Percentiles rank a stretch among this genome's conserved stretches.
Conservation (phyloP, 2,113 vertebrate genomes). For the Leucopternis melanops region DNA sequence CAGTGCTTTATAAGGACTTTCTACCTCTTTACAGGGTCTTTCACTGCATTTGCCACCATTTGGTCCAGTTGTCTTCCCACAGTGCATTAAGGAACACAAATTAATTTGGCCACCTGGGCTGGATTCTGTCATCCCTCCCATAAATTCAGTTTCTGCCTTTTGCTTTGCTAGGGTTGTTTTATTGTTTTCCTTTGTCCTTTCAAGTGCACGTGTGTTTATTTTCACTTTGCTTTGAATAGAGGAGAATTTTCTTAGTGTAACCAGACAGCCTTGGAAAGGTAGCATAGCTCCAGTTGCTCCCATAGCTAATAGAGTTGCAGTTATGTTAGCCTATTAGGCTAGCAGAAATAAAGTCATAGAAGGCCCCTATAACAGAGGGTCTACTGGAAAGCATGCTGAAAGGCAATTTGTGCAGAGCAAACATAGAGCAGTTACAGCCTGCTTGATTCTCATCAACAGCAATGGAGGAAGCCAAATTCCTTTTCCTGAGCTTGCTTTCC, state of each 20-base stretch:
- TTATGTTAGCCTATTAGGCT: not conserved
- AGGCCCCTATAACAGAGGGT: not conserved
- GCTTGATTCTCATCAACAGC: not conserved
- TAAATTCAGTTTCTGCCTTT: not conserved
- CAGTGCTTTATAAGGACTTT: not conserved
- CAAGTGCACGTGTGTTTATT: not conserved
- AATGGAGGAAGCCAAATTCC: not conserved
- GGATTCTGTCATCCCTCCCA: not conserved
- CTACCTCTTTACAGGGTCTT: not conserved
- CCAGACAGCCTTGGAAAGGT: not conserved
- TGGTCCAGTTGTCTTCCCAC: not conserved
- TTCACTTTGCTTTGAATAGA: not conserved
- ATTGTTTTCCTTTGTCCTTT: not conserved
- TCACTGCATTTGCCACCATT: not conserved
- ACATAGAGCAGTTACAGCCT: not conserved
- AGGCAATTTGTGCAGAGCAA: not conserved
- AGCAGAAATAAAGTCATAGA: not conserved
- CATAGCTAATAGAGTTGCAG: not conserved
- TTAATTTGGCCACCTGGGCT: not conserved
- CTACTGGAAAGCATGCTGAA: not conserved
- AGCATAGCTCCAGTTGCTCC: not conserved
- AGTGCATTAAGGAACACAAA: not conserved
- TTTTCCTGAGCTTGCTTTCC: not conserved
- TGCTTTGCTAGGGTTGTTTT: not conserved
- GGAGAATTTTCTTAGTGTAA: not conserved